phyloP scores from a whole-genome alignment of 2,113 vertebrate genomes.

The Stercorarius parasiticus region DNA sequence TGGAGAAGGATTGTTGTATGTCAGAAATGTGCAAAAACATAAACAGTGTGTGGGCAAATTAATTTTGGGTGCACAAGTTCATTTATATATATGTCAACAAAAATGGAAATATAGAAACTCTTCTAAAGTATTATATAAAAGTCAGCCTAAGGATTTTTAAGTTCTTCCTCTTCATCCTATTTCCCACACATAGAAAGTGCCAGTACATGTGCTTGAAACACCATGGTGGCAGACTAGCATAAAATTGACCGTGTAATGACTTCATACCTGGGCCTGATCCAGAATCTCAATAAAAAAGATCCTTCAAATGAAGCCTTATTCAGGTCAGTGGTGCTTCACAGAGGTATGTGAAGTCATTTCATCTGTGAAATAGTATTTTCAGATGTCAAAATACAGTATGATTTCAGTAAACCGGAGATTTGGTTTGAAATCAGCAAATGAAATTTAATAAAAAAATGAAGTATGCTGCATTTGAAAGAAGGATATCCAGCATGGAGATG shows the following conservation, averaged over 20 bases:
- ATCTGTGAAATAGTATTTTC: not conserved
- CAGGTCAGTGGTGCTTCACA: not conserved
- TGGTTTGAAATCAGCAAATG: not conserved
- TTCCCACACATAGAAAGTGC: not conserved
- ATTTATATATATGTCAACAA: not conserved
- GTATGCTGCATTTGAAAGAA: not conserved
- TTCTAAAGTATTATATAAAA: not conserved
- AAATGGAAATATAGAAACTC: not conserved
- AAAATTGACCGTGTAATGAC: not conserved
- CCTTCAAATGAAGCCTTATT: not conserved
- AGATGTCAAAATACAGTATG: not conserved
- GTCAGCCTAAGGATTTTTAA: not conserved
- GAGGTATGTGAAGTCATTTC: not conserved
- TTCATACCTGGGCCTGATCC: conserved; percentile 8
- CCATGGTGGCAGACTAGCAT: not conserved
- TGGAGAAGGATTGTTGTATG: not conserved
- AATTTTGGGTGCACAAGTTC: not conserved
- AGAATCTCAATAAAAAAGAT: not conserved
- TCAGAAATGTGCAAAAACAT: not conserved
- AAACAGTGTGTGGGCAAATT: not conserved
- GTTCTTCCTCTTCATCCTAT: not conserved
- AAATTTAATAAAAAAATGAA: not conserved
- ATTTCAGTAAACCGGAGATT: not conserved
- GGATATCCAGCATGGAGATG: not conserved
- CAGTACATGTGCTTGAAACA: not conserved